These are phyloP conservation scores for Heliconius ethilla DNA, from an alignment of 2,888 invertebrate species.

Conservation along the genomic window DNA sequence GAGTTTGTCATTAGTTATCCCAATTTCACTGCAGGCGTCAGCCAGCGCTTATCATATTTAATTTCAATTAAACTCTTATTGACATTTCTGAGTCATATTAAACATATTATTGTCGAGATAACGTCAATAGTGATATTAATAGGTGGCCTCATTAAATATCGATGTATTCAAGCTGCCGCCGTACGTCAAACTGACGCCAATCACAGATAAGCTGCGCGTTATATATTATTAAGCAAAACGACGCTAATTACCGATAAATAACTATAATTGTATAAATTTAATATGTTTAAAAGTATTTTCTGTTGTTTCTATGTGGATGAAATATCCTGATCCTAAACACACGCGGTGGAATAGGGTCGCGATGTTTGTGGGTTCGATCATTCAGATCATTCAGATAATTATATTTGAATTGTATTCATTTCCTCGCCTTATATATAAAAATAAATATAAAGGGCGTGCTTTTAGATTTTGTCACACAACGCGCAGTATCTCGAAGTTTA, in stretches of 20 bases:
- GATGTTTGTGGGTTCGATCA: too few relatives aligned
- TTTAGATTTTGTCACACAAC: too few relatives aligned
- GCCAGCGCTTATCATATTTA: background rate
- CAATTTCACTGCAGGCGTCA: background rate
- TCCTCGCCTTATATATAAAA: too few relatives aligned
- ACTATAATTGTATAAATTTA: background rate
- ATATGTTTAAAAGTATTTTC: background rate
- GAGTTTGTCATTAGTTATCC: background rate
- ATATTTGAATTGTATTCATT: too few relatives aligned
- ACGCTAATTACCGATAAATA: background rate
- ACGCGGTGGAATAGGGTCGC: too few relatives aligned
- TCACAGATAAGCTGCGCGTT: conserved; percentile 21
- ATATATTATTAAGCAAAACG: conserved; percentile 13
- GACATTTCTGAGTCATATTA: conserved; percentile 20
- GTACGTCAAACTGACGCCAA: conserved; percentile 26
- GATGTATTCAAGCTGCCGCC: conserved; percentile 17
- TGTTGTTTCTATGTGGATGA: too few relatives aligned
- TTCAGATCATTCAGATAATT: too few relatives aligned
- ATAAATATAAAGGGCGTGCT: too few relatives aligned
- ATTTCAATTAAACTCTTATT: background rate
- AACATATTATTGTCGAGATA: conserved; percentile 16
- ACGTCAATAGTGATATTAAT: conserved; percentile 22
- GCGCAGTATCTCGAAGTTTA: too few relatives aligned
- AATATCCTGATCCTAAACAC: background rate
- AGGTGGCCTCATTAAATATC: conserved; percentile 25